phyloP scores from a whole-genome alignment of 2,888 invertebrate species.

The Drosophila yooni region DNA sequence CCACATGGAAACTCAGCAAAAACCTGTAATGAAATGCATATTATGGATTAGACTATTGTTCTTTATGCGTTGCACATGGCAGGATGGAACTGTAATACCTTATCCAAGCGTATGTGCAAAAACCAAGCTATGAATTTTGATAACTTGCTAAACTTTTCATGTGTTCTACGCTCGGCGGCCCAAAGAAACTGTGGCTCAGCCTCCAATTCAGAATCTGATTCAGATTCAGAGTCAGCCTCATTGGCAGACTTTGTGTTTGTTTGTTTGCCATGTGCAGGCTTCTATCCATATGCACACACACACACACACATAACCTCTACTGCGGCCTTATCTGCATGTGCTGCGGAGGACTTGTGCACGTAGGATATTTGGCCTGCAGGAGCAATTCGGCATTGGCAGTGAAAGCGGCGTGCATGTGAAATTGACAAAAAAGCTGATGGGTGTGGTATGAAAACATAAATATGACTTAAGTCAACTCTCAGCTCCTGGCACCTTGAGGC shows the following conservation, averaged over 20 bases:
- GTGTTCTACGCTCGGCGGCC: constrained; percentile 3
- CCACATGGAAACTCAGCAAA: background rate
- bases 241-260: constrained; percentile 42
- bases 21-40: background rate
- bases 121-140: constrained; percentile 68
- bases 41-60: background rate
- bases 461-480: constrained; percentile 56
- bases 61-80: background rate
- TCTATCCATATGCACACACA: constrained; percentile 1
- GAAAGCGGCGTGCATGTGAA: constrained; percentile 66
- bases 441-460: constrained; percentile 67
- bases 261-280: constrained; percentile 43
- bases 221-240: constrained; percentile 21
- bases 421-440: constrained; percentile 72
- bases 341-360: constrained; percentile 68
- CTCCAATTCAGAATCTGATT: constrained; percentile 15
- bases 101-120: background rate
- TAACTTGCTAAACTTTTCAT: constrained; percentile 64
- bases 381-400: constrained; percentile 67
- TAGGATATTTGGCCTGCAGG: constrained; percentile 74
- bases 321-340: constrained; percentile 4
- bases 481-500: constrained; percentile 56
- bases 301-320: background rate
- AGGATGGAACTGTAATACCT: background rate
- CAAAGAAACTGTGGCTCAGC: constrained; percentile 7